Base-by-base conservation (phyloP, 2,113 vertebrate genomes). In the Coryphaenoides rupestris region DNA sequence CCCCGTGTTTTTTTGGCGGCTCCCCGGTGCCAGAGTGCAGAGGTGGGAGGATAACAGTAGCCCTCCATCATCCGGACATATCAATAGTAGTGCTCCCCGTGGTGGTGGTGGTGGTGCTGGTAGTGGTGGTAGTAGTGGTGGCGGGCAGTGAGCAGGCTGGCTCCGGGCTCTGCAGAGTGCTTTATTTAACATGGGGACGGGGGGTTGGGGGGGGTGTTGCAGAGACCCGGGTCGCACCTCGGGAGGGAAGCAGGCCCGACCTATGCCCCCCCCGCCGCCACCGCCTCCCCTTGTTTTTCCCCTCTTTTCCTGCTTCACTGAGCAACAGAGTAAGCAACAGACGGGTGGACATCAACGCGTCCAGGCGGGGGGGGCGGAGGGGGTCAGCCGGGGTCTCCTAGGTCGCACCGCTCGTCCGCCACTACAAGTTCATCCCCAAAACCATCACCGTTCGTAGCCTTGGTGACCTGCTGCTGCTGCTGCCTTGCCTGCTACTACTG, bases 31-130 rank as follows among this genome's bases (percentile, higher is more conserved):
- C 74, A 77, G 61, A 80, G 73, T 78, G 83, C 78, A 77, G 86
- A 69, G 83, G 83, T 82, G 75, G 79, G 75, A 82, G 5, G 86
- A 88, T 88, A 88, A 88, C 89, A 86, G 81, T 72, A 84, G 83
- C 81, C 77, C 78, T 88, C 86, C 83, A 88, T 88, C 86, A 87
- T 85, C 73, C 58, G 58, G 82, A 88, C 81, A 86, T 77, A 72
- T 81, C 84, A 72, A 80, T 78, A 77, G 77, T 77, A 81, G 77
- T 77, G 80, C 84, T 84, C 82, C 73, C 76, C n/a, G n/a, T n/a
- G n/a, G n/a, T n/a, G n/a, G n/a, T n/a, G n/a, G n/a, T n/a, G n/a
- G n/a, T n/a, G n/a, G n/a, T n/a, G n/a, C n/a, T n/a, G n/a, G n/a
- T n/a, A n/a, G n/a, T n/a, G n/a, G n/a, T n/a, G n/a, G n/a, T n/a